phyloP scores from a whole-genome alignment of 2,888 invertebrate species.

The Cyclophora punctaria region DNA sequence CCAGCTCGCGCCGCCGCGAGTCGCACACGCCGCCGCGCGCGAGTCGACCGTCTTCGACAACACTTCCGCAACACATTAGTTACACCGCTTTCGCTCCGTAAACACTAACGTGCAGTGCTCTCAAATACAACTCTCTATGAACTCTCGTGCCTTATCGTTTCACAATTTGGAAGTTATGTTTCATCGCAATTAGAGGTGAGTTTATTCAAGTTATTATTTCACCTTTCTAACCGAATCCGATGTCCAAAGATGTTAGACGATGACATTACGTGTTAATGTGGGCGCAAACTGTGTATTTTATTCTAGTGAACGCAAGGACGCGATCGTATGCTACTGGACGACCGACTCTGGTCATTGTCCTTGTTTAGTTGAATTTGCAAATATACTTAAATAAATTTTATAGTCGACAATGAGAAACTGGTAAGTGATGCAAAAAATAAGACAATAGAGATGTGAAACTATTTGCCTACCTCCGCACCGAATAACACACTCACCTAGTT shows the following conservation, averaged over 20 bases:
- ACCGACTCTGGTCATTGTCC: conserved; percentile 23
- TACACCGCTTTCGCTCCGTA: conserved; percentile 60
- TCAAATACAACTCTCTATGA: conserved; percentile 33
- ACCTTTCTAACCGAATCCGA: conserved; percentile 32
- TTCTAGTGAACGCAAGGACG: conserved; percentile 65
- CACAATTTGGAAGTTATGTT: conserved; percentile 40
- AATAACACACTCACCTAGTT: conserved; percentile 20
- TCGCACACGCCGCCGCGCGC: conserved; percentile 58
- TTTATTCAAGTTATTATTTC: conserved; percentile 40
- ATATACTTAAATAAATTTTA: conserved; percentile 21
- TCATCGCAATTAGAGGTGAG: conserved; percentile 59
- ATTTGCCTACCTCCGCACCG: conserved; percentile 10
- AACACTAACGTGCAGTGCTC: conserved; percentile 55
- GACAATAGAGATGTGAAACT: conserved; percentile 22
- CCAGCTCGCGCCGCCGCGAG: conserved; percentile 37
- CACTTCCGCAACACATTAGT: conserved; percentile 52
- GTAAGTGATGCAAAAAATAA: conserved; percentile 22
- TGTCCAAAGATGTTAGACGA: conserved; percentile 45
- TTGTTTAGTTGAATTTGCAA: conserved; percentile 18
- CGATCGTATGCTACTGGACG: conserved; percentile 30
- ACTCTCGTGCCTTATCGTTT: conserved; percentile 28
- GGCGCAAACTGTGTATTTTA: conserved; percentile 38
- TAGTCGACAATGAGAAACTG: conserved; percentile 18
- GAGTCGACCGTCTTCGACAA: conserved; percentile 53
- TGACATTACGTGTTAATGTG: conserved; percentile 65